Evolutionary conservation across 2,113 vertebrate genomes (phyloP), one percentile per base, ranked within the genome.

Genomic region (Corydoras maculifer): DNA sequence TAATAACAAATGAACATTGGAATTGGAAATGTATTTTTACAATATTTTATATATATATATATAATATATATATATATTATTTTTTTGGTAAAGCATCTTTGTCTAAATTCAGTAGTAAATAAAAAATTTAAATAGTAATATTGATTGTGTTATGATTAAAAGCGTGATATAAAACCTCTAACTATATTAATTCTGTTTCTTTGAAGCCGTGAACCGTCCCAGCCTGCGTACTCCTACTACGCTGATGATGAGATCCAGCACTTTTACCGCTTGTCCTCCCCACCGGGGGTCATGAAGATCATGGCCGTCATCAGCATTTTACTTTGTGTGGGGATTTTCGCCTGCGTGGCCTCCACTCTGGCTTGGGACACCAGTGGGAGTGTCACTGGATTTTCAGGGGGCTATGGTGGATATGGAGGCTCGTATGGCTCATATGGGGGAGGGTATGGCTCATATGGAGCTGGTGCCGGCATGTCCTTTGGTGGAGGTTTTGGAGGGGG

Each of bases 211-310:
- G 59, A 1, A 29, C 80, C 78, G 0, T 82, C 90, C 0, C 91
- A 95, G 80, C 89, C 91, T 0, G 93, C 93, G 0, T 92, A 94
- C 62, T 95, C 94, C 1, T 95, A 93, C 78, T 95, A 93, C 74
- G 91, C 93, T 0, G 94, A 95, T 7, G 93, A 95, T 51, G 93
- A 96, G 82, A 83, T 93, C 73, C 92, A 93, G 77, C 92, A 91
- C 58, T 95, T 91, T 80, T 95, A 95, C 82, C 91, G 88, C 70
- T 95, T 93, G 93, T 79, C 89, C 0, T 96, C 94, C 2, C 94
- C 93, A 0, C 94, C 92, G 0, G 94, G 94, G 43, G 85, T 95
- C 77, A 90, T 96, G 43, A 93, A 92, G 72, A 92, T 95, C 71
- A 90, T 96, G 85, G 70, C 87, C 1, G 49, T 94, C 80, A 77